Percentiles rank a stretch among this genome's conserved stretches.
Evolutionary conservation across 2,113 vertebrate species (phyloP).

Genomic region (Tyrannus savana): DNA sequence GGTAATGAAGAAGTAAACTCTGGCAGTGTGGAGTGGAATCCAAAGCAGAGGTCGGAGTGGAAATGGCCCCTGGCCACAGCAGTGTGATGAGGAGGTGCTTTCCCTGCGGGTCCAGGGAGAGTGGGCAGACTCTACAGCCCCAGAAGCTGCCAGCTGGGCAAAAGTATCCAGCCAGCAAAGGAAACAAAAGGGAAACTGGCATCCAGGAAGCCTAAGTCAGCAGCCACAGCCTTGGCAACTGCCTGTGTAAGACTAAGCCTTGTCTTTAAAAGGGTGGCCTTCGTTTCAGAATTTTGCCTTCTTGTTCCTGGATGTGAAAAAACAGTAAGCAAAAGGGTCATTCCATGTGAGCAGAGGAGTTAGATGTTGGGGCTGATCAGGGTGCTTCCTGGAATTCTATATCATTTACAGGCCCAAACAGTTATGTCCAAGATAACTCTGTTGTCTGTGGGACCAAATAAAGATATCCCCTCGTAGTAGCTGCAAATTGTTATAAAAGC

Average conservation of each 20-base stretch:
- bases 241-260: background rate
- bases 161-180: background rate
- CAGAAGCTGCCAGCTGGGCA: background rate
- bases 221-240: background rate
- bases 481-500: background rate
- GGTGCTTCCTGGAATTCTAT: background rate
- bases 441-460: accelerated
- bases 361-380: background rate
- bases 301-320: background rate
- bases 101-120: accelerated
- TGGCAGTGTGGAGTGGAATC: accelerated
- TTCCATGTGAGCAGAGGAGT: background rate
- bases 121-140: background rate
- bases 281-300: background rate
- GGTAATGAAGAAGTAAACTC: background rate
- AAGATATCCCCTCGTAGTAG: background rate
- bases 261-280: background rate
- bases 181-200: background rate
- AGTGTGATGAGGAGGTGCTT: background rate
- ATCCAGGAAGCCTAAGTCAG: accelerated
- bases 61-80: accelerated
- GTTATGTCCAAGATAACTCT: background rate
- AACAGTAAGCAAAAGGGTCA: background rate
- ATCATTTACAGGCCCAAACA: background rate
- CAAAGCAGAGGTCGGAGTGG: background rate